A percentile compares a stretch with the other conserved stretches of the same genome.
These are phyloP conservation scores for Calliphora vomitoria DNA, from an alignment of 2,888 invertebrate genomes.

Conservation along the genomic window DNA sequence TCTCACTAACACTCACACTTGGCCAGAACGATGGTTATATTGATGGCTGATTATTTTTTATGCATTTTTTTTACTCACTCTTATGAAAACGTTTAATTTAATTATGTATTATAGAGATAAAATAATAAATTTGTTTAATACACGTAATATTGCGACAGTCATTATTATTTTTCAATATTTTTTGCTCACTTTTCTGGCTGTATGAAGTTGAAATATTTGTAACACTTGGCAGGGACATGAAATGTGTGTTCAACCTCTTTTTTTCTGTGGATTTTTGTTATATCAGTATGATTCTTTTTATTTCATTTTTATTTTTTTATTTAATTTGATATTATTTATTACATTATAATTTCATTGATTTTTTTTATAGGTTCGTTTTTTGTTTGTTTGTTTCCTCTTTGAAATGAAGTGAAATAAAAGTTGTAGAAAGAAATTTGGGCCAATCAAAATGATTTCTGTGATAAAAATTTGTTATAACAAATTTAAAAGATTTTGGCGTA, in stretches of 20 bases:
- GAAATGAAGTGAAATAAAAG: conserved; percentile 39
- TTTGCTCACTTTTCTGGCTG: background rate
- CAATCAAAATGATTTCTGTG: conserved; percentile 24
- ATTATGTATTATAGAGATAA: background rate
- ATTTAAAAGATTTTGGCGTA: background rate
- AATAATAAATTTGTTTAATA: conserved; percentile 10
- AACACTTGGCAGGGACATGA: conserved; percentile 51
- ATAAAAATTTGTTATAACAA: background rate
- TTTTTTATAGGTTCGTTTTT: background rate
- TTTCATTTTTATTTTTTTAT: conserved; percentile 8
- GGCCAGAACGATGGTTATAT: background rate
- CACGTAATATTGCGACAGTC: conserved; percentile 47
- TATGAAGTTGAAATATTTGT: conserved; percentile 36
- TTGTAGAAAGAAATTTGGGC: conserved; percentile 42
- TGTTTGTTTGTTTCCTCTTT: conserved; percentile 40
- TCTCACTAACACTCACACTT: background rate
- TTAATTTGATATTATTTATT: conserved; percentile 54
- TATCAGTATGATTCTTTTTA: conserved; percentile 9
- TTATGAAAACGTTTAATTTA: conserved; percentile 33
- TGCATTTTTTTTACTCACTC: background rate
- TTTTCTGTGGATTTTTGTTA: background rate
- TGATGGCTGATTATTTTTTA: conserved; percentile 16
- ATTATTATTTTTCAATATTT: conserved; percentile 39
- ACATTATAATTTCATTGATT: conserved; percentile 49
- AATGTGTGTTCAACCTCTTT: background rate